A percentile compares a stretch with the other conserved stretches of the same genome.
These are phyloP conservation scores for Parapsyche elsis DNA, from an alignment of 1,140 invertebrate genomes.

Conservation along the genomic window DNA sequence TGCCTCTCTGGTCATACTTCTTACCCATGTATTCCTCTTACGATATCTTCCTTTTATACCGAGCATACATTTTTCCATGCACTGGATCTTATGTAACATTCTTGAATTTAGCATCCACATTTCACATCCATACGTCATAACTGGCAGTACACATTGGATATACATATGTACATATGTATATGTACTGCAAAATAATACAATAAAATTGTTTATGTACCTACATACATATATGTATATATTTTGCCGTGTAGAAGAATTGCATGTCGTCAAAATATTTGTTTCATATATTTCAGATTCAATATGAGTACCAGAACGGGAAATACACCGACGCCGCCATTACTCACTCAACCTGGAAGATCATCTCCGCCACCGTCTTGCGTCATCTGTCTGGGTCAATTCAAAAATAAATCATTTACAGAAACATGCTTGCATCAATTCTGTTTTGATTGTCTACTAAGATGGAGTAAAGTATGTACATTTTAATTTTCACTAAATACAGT, in stretches of 20 bases:
- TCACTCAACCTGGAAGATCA: slow-evolving; percentile 61
- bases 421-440: slow-evolving; percentile 95
- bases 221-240: not conserved
- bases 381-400: slow-evolving; percentile 88
- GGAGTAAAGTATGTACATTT: slow-evolving; percentile 81
- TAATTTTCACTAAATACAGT: not conserved
- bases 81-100: no score
- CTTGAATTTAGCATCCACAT: no score
- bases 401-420: slow-evolving; percentile 91
- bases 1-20: no score
- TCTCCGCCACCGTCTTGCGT: slow-evolving; percentile 88
- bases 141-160: no score
- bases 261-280: not conserved
- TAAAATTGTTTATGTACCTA: not conserved
- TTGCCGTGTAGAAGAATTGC: not conserved
- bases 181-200: no score
- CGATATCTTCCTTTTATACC: no score
- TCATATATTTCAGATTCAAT: not conserved
- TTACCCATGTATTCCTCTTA: no score
- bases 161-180: no score
- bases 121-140: no score
- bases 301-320: slow-evolving; percentile 7
- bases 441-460: slow-evolving; percentile 90
- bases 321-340: slow-evolving; percentile 25
- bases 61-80: no score